phyloP scores from a whole-genome alignment of 2,888 invertebrate species.

The Orthosia cruda region DNA sequence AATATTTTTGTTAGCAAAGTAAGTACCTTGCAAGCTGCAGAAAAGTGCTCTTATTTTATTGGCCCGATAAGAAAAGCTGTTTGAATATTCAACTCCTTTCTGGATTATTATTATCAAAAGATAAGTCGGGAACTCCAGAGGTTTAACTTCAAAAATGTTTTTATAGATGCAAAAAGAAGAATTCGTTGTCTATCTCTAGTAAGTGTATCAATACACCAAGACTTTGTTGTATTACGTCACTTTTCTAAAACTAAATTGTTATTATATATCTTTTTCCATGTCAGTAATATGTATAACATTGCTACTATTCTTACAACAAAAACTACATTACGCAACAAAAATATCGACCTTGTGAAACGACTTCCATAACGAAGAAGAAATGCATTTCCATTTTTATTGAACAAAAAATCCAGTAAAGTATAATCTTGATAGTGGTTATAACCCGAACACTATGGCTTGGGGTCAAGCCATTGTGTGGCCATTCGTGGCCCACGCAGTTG shows the following conservation, averaged over 20 bases:
- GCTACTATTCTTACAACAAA: constrained; percentile 15
- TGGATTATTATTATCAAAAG: constrained; percentile 2
- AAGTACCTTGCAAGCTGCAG: constrained; percentile 38
- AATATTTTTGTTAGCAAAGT: constrained; percentile 43
- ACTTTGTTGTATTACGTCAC: too few species aligned
- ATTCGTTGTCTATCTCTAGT: background rate
- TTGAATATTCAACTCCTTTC: constrained; percentile 31
- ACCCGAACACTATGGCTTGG: constrained; percentile 60
- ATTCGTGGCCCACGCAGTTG: constrained; percentile 60
- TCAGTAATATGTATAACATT: background rate
- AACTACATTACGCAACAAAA: constrained; percentile 33
- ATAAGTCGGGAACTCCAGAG: background rate
- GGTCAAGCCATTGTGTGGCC: constrained; percentile 64
- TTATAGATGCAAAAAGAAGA: background rate
- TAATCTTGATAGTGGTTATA: constrained; percentile 66
- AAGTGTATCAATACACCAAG: background rate
- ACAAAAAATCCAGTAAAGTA: constrained; percentile 65
- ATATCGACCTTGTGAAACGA: constrained; percentile 62
- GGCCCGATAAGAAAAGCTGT: constrained; percentile 17
- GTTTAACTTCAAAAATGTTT: background rate
- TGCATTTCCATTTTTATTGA: constrained; percentile 67
- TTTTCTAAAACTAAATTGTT: background rate
- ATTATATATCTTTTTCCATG: background rate
- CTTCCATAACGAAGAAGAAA: constrained; percentile 43
- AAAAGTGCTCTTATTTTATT: constrained; percentile 40